These are phyloP conservation scores for Endotricha flammealis DNA, from an alignment of 2,888 invertebrate genomes.

Conservation along the genomic window DNA sequence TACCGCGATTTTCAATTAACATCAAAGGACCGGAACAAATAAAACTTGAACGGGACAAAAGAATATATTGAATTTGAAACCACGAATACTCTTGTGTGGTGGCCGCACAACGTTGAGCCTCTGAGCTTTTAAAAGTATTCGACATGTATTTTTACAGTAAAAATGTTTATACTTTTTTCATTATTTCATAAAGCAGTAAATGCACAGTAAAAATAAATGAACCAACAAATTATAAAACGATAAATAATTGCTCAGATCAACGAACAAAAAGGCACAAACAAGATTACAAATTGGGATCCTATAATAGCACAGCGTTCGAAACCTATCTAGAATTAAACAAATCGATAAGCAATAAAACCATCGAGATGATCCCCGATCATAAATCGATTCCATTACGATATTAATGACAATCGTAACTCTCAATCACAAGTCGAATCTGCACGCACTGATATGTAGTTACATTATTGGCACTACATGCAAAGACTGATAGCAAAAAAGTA, in stretches of 20 bases:
- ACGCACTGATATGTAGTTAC: constrained; percentile 40
- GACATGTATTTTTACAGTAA: no score
- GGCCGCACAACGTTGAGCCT: constrained; percentile 35
- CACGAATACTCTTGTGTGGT: constrained; percentile 39
- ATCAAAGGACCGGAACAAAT: constrained; percentile 54
- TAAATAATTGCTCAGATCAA: constrained; percentile 15
- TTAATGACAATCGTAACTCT: constrained; percentile 68
- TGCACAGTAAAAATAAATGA: no score
- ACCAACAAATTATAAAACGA: constrained; percentile 8
- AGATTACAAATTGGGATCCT: constrained; percentile 41
- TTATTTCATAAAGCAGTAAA: no score
- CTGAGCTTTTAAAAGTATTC: constrained; percentile 10
- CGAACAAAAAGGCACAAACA: constrained; percentile 29
- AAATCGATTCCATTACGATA: constrained; percentile 64
- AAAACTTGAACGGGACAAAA: constrained; percentile 47
- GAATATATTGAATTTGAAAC: constrained; percentile 45
- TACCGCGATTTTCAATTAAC: constrained; percentile 54
- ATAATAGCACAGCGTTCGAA: constrained; percentile 38
- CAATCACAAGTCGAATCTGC: constrained; percentile 54
- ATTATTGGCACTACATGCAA: constrained; percentile 16
- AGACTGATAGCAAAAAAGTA: constrained; percentile 4
- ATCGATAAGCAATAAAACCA: constrained; percentile 47
- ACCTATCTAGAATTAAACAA: constrained; percentile 45
- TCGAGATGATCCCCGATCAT: constrained; percentile 53
- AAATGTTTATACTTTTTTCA: no score